phyloP scores from a whole-genome alignment of 2,797 vertebrate species.

The Sebastes steindachneri region DNA sequence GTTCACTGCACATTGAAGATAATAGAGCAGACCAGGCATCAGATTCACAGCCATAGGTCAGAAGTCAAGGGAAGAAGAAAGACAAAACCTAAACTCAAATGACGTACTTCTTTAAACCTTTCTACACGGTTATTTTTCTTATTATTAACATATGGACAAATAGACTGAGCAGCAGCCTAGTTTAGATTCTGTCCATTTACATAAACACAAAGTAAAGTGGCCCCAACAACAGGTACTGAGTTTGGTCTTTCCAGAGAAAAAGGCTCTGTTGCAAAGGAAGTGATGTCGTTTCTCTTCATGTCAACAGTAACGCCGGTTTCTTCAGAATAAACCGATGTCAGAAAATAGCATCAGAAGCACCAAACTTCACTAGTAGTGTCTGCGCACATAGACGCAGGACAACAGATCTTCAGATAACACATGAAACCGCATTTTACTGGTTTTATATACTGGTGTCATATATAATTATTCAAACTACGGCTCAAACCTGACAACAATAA shows the following conservation, averaged over 20 bases:
- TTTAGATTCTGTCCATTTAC: neutral
- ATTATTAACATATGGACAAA: neutral
- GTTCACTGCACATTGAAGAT: neutral
- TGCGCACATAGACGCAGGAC: neutral
- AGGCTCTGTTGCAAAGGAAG: constrained; percentile 7
- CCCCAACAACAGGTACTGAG: neutral
- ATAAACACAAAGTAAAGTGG: neutral
- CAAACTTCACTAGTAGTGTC: neutral
- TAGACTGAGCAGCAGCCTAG: neutral
- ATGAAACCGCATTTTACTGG: neutral
- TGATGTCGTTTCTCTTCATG: constrained; percentile 1
- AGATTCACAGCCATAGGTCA: neutral
- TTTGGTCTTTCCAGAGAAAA: constrained; percentile 5
- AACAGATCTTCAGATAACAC: neutral
- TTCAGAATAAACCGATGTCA: neutral
- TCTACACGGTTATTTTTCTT: neutral
- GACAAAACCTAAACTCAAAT: neutral
- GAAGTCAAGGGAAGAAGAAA: neutral
- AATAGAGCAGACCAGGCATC: neutral
- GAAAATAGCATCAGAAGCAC: neutral
- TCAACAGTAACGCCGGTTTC: neutral
- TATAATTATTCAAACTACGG: neutral
- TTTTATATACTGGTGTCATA: neutral
- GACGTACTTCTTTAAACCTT: neutral
- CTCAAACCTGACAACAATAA: neutral